These are phyloP conservation scores for Oxyteleia sp. DNA, from an alignment of 2,888 invertebrate species.

Conservation along the genomic window DNA sequence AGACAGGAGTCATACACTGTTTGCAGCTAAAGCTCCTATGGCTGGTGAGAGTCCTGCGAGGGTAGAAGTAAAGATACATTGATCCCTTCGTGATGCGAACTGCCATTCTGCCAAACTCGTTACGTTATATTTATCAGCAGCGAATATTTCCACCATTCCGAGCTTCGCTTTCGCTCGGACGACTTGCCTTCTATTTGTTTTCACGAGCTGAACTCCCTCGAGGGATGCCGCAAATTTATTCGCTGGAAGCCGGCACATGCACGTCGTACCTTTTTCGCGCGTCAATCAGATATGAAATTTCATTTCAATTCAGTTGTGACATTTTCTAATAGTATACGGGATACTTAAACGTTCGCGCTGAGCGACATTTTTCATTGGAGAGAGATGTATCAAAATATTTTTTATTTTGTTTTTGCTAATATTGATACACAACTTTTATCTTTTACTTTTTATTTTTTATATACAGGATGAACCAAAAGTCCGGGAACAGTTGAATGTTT, in stretches of 20 bases:
- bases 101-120: constrained; percentile 87
- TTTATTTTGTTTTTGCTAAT: too few species aligned
- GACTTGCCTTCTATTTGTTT: constrained; percentile 78
- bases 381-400: too few species aligned
- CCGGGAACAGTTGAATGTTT: too few species aligned
- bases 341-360: constrained; percentile 16
- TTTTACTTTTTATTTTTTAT: too few species aligned
- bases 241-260: constrained; percentile 57
- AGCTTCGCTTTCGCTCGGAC: constrained; percentile 78
- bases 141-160: constrained; percentile 77
- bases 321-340: constrained; percentile 57
- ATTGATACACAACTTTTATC: too few species aligned
- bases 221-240: constrained; percentile 71
- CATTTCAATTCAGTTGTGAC: constrained; percentile 67
- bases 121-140: constrained; percentile 88
- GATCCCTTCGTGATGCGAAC: constrained; percentile 87
- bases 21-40: constrained; percentile 65
- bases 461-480: too few species aligned
- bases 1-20: constrained; percentile 70
- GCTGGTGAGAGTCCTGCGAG: constrained; percentile 70
- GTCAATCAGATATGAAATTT: constrained; percentile 72
- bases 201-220: constrained; percentile 69
- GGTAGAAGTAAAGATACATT: constrained; percentile 83
- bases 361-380: constrained; percentile 1
- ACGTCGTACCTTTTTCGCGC: constrained; percentile 64